These are phyloP conservation scores for Melanogrammus aeglefinus DNA, from an alignment of 2,797 vertebrate genomes.

Conservation along the genomic window DNA sequence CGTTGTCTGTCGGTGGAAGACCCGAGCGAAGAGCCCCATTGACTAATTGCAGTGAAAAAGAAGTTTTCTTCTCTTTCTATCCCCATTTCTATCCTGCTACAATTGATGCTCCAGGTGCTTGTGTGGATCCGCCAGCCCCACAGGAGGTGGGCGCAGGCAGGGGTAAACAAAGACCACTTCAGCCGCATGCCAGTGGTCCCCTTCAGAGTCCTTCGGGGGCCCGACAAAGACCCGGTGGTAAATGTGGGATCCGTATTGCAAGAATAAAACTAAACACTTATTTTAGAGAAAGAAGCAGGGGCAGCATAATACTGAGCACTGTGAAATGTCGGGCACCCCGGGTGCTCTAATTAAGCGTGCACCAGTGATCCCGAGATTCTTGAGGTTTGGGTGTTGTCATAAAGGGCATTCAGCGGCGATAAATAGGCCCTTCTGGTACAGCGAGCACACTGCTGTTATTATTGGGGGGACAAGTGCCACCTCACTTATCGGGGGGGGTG, in stretches of 20 bases:
- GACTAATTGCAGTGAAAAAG: conserved; percentile 73
- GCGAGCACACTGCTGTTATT: conserved; percentile 80
- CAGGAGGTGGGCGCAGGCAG: conserved; percentile 72
- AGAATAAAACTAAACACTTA: conserved; percentile 88
- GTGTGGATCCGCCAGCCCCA: conserved; percentile 72
- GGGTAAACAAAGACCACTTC: conserved; percentile 81
- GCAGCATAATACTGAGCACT: conserved; percentile 77
- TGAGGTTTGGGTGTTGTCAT: conserved; percentile 77
- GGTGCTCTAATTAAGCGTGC: conserved; percentile 81
- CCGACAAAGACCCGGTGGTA: conserved; percentile 81
- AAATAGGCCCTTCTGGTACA: conserved; percentile 86
- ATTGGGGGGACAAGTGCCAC: conserved; percentile 76
- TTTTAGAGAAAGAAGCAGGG: conserved; percentile 66
- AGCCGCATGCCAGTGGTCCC: conserved; percentile 80
- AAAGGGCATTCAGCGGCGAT: conserved; percentile 78
- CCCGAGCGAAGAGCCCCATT: conserved; percentile 75
- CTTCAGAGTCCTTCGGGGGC: conserved; percentile 72
- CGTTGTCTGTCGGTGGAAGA: conserved; percentile 75
- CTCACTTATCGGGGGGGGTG: conserved; percentile 75
- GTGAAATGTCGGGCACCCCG: conserved; percentile 74
- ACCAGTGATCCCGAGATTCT: conserved; percentile 79
- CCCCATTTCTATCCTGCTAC: conserved; percentile 79
- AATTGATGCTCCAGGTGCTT: conserved; percentile 84
- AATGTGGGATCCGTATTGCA: conserved; percentile 85
- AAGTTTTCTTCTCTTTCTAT: conserved; percentile 68